Evolutionary conservation across 2,888 invertebrate genomes (phyloP).

Genomic region (Ptychoptera contaminata): DNA sequence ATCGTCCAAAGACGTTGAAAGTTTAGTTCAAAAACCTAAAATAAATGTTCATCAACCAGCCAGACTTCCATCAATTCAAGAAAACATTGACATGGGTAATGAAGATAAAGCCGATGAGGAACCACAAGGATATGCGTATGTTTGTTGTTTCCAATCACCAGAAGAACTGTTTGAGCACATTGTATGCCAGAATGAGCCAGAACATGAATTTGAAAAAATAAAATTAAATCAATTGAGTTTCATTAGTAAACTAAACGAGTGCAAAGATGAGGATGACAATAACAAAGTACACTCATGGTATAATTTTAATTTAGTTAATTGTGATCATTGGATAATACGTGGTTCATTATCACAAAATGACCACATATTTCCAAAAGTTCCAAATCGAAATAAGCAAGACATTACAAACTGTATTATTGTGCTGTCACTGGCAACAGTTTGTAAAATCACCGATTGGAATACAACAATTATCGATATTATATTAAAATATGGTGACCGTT

Average conservation of each 20-base stretch:
- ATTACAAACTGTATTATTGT: conserved; percentile 40
- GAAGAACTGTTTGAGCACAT: conserved; percentile 1
- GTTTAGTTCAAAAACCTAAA: no score
- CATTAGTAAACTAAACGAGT: background rate
- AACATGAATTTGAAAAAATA: no score
- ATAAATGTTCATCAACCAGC: no score
- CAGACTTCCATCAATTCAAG: no score
- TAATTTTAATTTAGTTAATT: conserved; percentile 3
- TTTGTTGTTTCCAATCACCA: conserved; percentile 6
- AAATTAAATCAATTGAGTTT: background rate
- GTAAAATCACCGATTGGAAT: conserved; percentile 40
- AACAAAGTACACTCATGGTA: background rate
- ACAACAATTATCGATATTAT: conserved; percentile 39
- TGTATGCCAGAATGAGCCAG: background rate
- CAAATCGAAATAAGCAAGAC: conserved; percentile 34
- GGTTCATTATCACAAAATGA: conserved; percentile 14
- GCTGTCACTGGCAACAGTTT: conserved; percentile 40
- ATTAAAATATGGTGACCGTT: conserved; percentile 44
- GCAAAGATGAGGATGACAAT: no score
- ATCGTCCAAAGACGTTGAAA: background rate
- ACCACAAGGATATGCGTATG: conserved; percentile 18
- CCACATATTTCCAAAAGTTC: conserved; percentile 7
- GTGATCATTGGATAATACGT: conserved; percentile 11
- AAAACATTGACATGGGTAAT: no score
- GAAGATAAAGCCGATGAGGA: conserved; percentile 21